phyloP scores from a whole-genome alignment of 1,140 invertebrate species.

The Drosophila ambigua region DNA sequence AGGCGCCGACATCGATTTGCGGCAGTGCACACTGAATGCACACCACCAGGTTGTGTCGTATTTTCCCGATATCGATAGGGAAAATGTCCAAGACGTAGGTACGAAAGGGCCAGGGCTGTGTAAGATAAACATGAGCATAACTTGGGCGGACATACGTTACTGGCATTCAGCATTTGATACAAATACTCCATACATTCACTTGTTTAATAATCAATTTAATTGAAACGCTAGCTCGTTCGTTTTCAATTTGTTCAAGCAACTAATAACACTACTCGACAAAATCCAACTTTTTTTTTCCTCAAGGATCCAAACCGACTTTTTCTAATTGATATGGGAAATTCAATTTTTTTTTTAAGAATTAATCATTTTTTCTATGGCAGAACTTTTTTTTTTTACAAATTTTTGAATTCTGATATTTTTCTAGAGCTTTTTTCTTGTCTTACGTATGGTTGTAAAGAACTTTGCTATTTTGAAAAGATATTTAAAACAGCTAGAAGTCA shows the following conservation, averaged over 20 bases:
- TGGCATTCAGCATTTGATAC: constrained; percentile 29
- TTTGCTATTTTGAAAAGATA: too few relatives aligned
- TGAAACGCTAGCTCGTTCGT: constrained; percentile 15
- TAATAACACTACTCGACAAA: background rate
- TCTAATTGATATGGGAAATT: too few relatives aligned
- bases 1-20: constrained; percentile 68
- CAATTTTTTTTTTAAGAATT: too few relatives aligned
- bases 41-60: constrained; percentile 37
- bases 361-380: too few relatives aligned
- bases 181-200: constrained; percentile 40
- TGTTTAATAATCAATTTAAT: constrained; percentile 8
- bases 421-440: too few relatives aligned
- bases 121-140: constrained; percentile 21
- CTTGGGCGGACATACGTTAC: too few relatives aligned
- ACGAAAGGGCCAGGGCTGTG: constrained; percentile 44
- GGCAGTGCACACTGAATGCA: constrained; percentile 57
- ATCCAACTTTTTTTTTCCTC: too few relatives aligned
- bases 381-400: too few relatives aligned
- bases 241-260: constrained; percentile 18
- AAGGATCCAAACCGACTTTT: too few relatives aligned
- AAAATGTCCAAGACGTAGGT: constrained; percentile 69
- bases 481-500: too few relatives aligned
- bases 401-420: too few relatives aligned
- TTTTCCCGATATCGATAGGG: constrained; percentile 32
- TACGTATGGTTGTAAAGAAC: too few relatives aligned